Percentiles rank a stretch among this genome's conserved stretches.
Evolutionary conservation across 2,888 invertebrate genomes (phyloP).

Genomic region (Salpingus planirostris): DNA sequence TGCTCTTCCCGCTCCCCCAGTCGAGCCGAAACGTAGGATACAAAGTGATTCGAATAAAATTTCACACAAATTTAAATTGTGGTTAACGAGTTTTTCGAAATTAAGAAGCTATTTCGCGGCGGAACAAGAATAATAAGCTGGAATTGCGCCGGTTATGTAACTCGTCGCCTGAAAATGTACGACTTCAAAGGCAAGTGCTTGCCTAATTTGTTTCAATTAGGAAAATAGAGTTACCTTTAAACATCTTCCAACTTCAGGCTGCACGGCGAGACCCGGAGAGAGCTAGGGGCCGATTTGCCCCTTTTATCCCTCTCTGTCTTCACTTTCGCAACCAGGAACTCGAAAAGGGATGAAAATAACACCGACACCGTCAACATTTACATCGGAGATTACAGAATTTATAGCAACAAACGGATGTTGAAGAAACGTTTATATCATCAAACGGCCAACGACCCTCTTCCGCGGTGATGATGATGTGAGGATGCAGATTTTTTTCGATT

Average conservation of each 20-base stretch:
- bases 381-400: no score
- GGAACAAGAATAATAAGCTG: slow-evolving; percentile 36
- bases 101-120: slow-evolving; percentile 38
- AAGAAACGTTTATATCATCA: no score
- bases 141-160: slow-evolving; percentile 26
- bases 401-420: no score
- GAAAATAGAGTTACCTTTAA: slow-evolving; percentile 36
- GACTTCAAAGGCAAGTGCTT: slow-evolving; percentile 35
- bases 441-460: no score
- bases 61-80: slow-evolving; percentile 39
- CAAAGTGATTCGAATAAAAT: slow-evolving; percentile 36
- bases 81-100: slow-evolving; percentile 40
- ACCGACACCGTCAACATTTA: no score
- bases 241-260: slow-evolving; percentile 23
- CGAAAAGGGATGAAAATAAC: no score
- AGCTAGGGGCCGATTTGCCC: slow-evolving; percentile 9
- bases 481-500: no score
- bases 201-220: slow-evolving; percentile 39
- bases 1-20: not conserved
- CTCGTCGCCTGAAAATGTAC: slow-evolving; percentile 26
- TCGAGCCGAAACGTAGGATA: slow-evolving; percentile 3
- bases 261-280: slow-evolving; percentile 11
- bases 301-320: no score
- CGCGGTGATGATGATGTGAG: no score
- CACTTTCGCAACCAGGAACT: no score